Conservation (phyloP, 1,140 invertebrate species). For the Halyomorpha halys region DNA sequence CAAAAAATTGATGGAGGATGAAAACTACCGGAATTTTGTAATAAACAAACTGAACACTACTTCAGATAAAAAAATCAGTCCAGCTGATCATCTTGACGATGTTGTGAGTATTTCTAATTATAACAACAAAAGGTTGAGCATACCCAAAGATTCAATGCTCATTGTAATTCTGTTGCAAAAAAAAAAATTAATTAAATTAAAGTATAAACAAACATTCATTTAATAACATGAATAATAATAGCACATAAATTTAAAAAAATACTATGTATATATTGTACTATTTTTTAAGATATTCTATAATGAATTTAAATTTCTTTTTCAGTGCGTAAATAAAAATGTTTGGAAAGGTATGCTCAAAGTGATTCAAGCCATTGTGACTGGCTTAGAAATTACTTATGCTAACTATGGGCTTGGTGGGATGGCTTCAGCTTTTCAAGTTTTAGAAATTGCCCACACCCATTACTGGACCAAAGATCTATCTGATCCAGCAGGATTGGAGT, state of each 20-base stretch:
- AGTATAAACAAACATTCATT: no score
- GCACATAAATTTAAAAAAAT: no score
- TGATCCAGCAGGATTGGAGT: slow-evolving; percentile 43
- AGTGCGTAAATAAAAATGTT: slow-evolving; percentile 77
- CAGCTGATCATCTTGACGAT: slow-evolving; percentile 95
- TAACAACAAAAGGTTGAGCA: no score
- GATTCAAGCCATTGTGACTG: slow-evolving; percentile 75
- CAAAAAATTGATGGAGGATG: slow-evolving; percentile 97
- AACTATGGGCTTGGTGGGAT: slow-evolving; percentile 94
- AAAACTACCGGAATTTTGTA: slow-evolving; percentile 93
- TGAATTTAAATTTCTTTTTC: slow-evolving; percentile 30
- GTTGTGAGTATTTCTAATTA: slow-evolving; percentile 62
- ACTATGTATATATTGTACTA: no score
- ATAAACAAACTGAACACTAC: slow-evolving; percentile 91
- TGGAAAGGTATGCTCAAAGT: slow-evolving; percentile 97
- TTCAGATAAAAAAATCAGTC: slow-evolving; percentile 83
- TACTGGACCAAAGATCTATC: slow-evolving; percentile 86
- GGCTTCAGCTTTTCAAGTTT: slow-evolving; percentile 90
- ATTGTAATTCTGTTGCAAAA: no score
- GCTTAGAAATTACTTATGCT: slow-evolving; percentile 82
- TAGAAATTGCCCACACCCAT: slow-evolving; percentile 97
- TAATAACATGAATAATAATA: no score
- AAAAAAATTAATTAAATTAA: no score
- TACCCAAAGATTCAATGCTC: no score
- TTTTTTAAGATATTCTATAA: no score